A percentile compares a stretch with the other conserved stretches of the same genome.
Evolutionary conservation across 2,888 invertebrate genomes (phyloP).

Genomic region (Mylabris sibirica): DNA sequence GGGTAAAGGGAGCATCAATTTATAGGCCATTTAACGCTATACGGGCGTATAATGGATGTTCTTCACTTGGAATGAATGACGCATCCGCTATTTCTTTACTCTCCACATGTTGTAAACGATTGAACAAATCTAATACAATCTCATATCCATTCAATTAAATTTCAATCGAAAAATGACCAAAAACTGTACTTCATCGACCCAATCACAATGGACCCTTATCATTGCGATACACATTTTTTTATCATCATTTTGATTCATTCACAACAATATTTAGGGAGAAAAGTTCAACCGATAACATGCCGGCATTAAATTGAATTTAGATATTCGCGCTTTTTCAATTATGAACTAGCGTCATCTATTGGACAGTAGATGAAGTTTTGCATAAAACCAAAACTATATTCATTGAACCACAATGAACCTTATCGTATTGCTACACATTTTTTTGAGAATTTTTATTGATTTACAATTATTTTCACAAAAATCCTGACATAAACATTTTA

Average conservation of each 20-base stretch:
- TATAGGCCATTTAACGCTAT: constrained; percentile 32
- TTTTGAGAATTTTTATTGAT: no score
- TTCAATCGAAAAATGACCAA: constrained; percentile 14
- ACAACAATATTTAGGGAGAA: background rate
- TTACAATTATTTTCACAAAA: no score
- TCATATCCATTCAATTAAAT: constrained; percentile 32
- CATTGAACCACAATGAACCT: no score
- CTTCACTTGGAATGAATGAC: constrained; percentile 30
- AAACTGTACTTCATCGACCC: constrained; percentile 19
- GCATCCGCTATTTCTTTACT: constrained; percentile 29
- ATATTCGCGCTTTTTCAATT: no score
- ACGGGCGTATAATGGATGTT: constrained; percentile 30
- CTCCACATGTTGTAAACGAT: constrained; percentile 30
- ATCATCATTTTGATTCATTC: background rate
- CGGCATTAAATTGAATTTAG: no score
- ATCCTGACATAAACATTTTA: no score
- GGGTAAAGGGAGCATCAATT: constrained; percentile 23
- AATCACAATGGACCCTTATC: constrained; percentile 29
- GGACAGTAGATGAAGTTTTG: no score
- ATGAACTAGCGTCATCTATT: no score
- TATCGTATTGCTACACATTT: background rate
- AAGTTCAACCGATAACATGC: no score
- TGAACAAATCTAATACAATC: constrained; percentile 35
- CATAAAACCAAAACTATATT: background rate
- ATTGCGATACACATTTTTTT: background rate